These are phyloP conservation scores for Nesidiocoris tenuis DNA, from an alignment of 2,888 invertebrate genomes.

Conservation along the genomic window DNA sequence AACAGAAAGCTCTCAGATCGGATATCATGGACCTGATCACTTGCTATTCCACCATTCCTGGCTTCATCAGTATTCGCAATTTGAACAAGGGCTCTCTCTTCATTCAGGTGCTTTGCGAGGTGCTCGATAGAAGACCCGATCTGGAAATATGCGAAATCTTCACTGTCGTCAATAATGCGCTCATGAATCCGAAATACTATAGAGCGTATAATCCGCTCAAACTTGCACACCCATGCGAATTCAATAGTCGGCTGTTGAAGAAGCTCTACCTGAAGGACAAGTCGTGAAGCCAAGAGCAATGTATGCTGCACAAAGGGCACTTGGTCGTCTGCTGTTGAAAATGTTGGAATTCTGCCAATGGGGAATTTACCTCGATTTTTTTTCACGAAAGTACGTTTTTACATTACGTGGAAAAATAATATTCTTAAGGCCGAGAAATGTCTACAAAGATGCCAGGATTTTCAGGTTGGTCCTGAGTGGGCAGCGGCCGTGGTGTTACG, in stretches of 20 bases:
- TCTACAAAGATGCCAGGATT: too few species aligned
- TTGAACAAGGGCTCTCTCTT: neutral
- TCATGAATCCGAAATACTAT: conserved; percentile 28
- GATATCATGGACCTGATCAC: conserved; percentile 26
- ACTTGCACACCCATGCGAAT: conserved; percentile 32
- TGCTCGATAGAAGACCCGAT: conserved; percentile 5
- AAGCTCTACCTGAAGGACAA: conserved; percentile 23
- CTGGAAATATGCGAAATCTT: conserved; percentile 34
- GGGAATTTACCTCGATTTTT: too few species aligned
- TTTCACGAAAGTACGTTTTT: too few species aligned
- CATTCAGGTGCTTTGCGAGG: conserved; percentile 27
- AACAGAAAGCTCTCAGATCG: neutral
- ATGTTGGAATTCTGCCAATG: too few species aligned
- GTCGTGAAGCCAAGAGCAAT: too few species aligned
- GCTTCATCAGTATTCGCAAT: conserved; percentile 26
- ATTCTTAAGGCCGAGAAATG: too few species aligned
- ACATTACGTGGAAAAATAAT: too few species aligned
- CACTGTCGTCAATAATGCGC: conserved; percentile 27
- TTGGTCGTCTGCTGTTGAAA: too few species aligned
- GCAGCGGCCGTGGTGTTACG: too few species aligned
- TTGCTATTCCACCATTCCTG: conserved; percentile 24
- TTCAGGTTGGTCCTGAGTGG: too few species aligned
- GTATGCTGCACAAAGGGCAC: too few species aligned
- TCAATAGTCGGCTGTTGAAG: conserved; percentile 33
- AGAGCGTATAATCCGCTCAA: conserved; percentile 19